Base-by-base conservation (phyloP, 1,140 invertebrate species). In the Drosophila busckii region DNA sequence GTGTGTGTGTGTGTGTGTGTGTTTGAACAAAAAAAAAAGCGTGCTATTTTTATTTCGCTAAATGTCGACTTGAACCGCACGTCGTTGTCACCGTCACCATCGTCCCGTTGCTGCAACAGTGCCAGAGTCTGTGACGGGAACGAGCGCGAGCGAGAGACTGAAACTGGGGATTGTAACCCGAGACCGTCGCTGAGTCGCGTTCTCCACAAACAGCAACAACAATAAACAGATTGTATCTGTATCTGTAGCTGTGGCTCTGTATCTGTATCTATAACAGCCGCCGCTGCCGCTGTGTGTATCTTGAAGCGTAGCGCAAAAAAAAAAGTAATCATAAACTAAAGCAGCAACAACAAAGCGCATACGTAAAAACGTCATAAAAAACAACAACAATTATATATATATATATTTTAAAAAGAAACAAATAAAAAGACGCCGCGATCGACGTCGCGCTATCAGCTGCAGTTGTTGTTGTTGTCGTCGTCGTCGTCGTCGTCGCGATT, bases 1-100 rank as follows among this genome's bases (percentile, higher is more conserved):
- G 26, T 6, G 4, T 32, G 44, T 7, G 15, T 4, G 10, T 9
- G 32, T 4, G 4, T 7, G 12, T 23, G 31, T 4, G 35, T 17
- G 25, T 45, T 26, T 8, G 26, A 17, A 15, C n/a, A 19, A 12
- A 53, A 78, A 73, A 70, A 73, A 80, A 66, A 80, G 73, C 68
- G 73, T 80, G 69, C 75, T 80, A 80, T 80, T 80, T 78, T 80
- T 80, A 73, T 80, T 73, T 73, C 70, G 68, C 75, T 78, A 73
- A 80, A 80, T 82, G 73, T 82, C 75, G 73, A 80, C 75, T 82
- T 55, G 54, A 65, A 70, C 59, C 75, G 70, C 64, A 60, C 59
- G 63, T 62, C 64, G 70, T 23, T 41, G 22, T 15, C 56, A 35
- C 25, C 42, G 25, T 42, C 23, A 34, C 2, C 2, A 10, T 9